Evolutionary conservation across 2,113 vertebrate genomes (phyloP).

Genomic region (Empidonax traillii): DNA sequence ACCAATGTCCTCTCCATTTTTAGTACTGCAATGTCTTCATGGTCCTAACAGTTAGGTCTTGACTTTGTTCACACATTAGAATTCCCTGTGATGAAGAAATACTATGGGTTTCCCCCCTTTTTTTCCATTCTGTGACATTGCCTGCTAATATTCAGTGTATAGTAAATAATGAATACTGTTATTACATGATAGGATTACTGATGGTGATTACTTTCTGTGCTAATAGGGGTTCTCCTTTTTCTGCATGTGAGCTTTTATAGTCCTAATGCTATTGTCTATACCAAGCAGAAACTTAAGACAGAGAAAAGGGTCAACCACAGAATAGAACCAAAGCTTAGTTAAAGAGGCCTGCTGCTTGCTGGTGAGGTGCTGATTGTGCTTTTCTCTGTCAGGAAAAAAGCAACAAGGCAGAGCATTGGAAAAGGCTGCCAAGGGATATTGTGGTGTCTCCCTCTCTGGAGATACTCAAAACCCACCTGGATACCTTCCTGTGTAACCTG

Average conservation of each 20-base stretch:
- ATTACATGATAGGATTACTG: background rate
- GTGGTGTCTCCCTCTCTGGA: background rate
- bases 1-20: background rate
- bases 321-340: background rate
- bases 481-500: background rate
- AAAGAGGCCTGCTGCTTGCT: background rate
- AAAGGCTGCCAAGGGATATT: background rate
- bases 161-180: background rate
- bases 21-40: background rate
- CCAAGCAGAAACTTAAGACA: background rate
- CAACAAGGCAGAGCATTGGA: background rate
- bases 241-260: background rate
- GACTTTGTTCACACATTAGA: background rate
- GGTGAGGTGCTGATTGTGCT: background rate
- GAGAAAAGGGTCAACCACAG: background rate
- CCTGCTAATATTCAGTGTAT: background rate
- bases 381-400: background rate
- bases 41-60: background rate
- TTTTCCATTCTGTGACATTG: accelerated
- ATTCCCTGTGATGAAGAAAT: background rate
- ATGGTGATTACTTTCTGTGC: background rate
- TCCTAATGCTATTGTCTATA: background rate
- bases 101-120: accelerated
- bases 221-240: background rate
- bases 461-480: background rate